These are phyloP conservation scores for Ammodytes dubius DNA, from an alignment of 2,113 vertebrate species.

Conservation along the genomic window DNA sequence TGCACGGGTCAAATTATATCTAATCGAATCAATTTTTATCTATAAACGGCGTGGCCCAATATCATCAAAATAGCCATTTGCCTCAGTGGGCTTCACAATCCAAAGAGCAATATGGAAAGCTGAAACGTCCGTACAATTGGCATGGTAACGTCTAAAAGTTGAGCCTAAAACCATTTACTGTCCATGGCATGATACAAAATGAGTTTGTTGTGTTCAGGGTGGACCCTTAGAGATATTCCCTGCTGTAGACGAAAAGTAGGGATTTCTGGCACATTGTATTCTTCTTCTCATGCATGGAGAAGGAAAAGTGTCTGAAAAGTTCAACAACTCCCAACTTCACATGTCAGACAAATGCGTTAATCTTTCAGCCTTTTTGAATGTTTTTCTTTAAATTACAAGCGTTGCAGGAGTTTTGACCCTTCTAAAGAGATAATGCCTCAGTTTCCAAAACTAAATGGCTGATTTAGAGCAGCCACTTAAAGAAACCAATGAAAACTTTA, in stretches of 20 bases:
- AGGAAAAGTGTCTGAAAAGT: neutral
- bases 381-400: neutral
- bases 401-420: neutral
- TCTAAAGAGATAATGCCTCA: neutral
- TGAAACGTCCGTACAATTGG: too few species aligned
- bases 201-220: neutral
- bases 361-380: neutral
- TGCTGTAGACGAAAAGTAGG: neutral
- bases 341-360: too few species aligned
- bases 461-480: neutral
- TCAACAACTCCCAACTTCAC: neutral
- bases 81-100: too few species aligned
- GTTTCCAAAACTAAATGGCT: neutral
- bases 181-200: neutral
- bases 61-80: too few species aligned
- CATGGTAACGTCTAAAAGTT: neutral
- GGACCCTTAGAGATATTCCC: neutral
- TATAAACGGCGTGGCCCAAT: too few species aligned
- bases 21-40: too few species aligned
- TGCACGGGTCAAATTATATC: neutral
- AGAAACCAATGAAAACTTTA: too few species aligned
- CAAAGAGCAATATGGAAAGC: too few species aligned
- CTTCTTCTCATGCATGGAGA: neutral
- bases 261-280: neutral
- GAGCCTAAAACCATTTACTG: neutral